phyloP scores from a whole-genome alignment of 1,140 invertebrate genomes.

The Drosophila pruinosa region DNA sequence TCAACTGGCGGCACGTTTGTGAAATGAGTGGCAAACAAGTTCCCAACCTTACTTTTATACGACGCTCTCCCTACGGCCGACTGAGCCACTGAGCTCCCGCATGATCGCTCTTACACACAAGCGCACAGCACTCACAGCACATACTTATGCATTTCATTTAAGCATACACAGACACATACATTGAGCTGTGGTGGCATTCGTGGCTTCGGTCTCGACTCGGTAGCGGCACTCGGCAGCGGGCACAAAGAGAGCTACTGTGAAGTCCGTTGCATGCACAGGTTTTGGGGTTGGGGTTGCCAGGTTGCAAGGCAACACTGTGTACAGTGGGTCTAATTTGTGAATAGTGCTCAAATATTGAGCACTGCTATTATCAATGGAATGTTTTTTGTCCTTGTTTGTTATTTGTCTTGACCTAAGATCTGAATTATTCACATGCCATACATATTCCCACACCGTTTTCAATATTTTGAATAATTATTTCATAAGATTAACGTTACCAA shows the following conservation, averaged over 20 bases:
- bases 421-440: too few species aligned
- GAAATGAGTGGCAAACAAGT: constrained; percentile 79
- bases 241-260: constrained; percentile 79
- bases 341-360: constrained; percentile 1
- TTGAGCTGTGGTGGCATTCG: constrained; percentile 41
- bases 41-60: constrained; percentile 75
- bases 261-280: constrained; percentile 45
- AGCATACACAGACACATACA: constrained; percentile 3
- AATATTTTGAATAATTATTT: too few species aligned
- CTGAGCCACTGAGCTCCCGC: constrained; percentile 57
- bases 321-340: constrained; percentile 36
- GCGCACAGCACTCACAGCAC: constrained; percentile 3
- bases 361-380: too few species aligned
- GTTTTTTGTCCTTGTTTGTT: too few species aligned
- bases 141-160: constrained; percentile 5
- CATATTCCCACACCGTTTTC: too few species aligned
- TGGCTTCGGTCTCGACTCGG: constrained; percentile 62
- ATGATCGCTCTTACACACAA: constrained; percentile 51
- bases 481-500: too few species aligned
- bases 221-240: constrained; percentile 61
- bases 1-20: constrained; percentile 75
- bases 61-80: constrained; percentile 52
- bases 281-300: constrained; percentile 41
- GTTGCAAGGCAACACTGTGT: constrained; percentile 3
- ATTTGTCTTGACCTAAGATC: too few species aligned